Conservation (phyloP, 2,797 vertebrate species). For the Borostomias antarcticus region DNA sequence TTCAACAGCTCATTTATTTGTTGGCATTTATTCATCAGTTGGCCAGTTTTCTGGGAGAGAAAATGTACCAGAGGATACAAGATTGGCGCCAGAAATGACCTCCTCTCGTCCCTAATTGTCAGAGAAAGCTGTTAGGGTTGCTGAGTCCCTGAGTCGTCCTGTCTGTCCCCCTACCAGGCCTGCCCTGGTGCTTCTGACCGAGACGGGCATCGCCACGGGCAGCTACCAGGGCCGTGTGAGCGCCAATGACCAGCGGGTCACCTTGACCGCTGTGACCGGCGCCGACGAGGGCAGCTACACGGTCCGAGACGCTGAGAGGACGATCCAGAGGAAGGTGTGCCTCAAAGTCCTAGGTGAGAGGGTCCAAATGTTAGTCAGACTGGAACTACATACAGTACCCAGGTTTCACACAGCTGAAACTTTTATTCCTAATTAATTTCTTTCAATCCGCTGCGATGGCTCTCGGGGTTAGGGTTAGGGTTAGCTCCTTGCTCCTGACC, state of each 20-base stretch:
- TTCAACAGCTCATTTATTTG: no score
- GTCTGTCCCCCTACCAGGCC: conserved; percentile 50
- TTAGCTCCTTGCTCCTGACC: neutral
- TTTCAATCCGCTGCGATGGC: neutral
- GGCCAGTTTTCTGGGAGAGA: no score
- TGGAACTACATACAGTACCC: no score
- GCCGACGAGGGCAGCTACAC: conserved; percentile 79
- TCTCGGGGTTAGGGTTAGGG: neutral
- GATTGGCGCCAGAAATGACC: no score
- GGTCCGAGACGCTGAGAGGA: conserved; percentile 53
- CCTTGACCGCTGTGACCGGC: conserved; percentile 60
- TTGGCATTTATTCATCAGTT: no score
- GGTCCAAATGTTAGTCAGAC: neutral
- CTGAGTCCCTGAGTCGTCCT: neutral
- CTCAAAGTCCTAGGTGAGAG: conserved; percentile 78
- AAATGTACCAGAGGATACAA: no score
- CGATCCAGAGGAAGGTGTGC: conserved; percentile 69
- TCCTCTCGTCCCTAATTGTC: no score
- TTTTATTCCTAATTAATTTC: neutral
- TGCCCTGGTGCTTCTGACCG: conserved; percentile 56
- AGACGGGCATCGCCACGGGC: neutral
- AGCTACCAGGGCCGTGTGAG: conserved; percentile 65
- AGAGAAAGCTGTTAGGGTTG: neutral
- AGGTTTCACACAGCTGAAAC: no score
- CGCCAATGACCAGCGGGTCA: conserved; percentile 36